Conservation (phyloP, 1,140 invertebrate species). For the Papilio machaon region DNA sequence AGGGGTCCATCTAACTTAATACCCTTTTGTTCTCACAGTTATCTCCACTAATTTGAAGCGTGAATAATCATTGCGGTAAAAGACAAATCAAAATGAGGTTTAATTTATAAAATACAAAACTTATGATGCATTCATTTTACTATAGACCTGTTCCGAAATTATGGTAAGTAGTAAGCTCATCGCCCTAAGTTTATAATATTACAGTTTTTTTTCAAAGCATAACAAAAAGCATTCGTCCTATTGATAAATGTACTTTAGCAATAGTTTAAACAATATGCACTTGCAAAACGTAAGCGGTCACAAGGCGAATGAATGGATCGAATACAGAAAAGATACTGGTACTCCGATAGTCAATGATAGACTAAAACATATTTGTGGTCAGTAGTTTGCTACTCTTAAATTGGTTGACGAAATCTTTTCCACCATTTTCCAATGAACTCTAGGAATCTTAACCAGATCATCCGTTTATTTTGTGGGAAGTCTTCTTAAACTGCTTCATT, state of each 20-base stretch:
- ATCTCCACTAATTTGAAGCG: constrained; percentile 26
- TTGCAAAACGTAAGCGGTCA: not conserved
- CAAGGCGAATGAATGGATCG: not conserved
- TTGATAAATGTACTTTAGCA: not conserved
- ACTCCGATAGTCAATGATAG: not conserved
- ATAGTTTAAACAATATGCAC: not conserved
- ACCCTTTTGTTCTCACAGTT: constrained; percentile 49
- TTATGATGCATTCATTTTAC: not conserved
- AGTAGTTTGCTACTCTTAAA: not conserved
- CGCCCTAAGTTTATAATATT: not conserved
- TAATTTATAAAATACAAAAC: not conserved
- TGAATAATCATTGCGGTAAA: not conserved
- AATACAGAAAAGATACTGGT: not conserved
- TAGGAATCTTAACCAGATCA: not conserved
- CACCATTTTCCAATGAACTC: not conserved
- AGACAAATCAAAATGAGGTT: not conserved
- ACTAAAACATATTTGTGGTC: not conserved
- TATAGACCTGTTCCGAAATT: not conserved
- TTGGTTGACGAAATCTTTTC: not conserved
- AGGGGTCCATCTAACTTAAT: constrained; percentile 56
- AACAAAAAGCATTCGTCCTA: not conserved
- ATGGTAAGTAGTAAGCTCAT: not conserved
- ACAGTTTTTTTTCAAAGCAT: not conserved
- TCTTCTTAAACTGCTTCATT: too few species aligned
- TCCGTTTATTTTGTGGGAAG: too few species aligned